Base-by-base conservation (phyloP, 1,140 invertebrate species). In the Trypoxylus dichotomus region DNA sequence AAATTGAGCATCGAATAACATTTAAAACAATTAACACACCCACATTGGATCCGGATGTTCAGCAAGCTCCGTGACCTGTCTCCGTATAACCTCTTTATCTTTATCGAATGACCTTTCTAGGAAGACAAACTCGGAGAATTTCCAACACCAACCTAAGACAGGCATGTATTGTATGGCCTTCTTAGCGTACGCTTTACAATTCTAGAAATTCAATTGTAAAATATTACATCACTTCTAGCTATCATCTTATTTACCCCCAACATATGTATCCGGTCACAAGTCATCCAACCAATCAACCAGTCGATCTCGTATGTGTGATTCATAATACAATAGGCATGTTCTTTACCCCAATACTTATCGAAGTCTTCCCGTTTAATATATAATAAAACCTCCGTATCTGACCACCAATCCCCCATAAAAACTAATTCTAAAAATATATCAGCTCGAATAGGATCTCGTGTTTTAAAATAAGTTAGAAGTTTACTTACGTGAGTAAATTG, bases 291-390 rank as follows among this genome's bases (percentile, higher is more conserved):
- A 82, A 95, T 91, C 0, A 98, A 86, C 96, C 97, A 99, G 86
- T 99, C 97, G 76, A 97, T 92, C 89, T 99, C 97, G 87, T 96
- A 98, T 74, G 91, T 92, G 85, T 99, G 97, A 87, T 99, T 98
- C 94, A 98, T 97, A 32, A 98, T 88, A 37, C 96, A 90, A 82
- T 96, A 91, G 15, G 92, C 93, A 88, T 98, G 96, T 84, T 98
- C 96, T 79, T 94, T 94, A 11, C 95, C 96, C 86, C 93, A 93
- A 86, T 91, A 92, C 85, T 94, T 92, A 3, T 93, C 88, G 84
- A 92, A 92, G 80, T 96, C 93, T 77, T 94, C 89, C 82, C 92
- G 92, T 82, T 97, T 92, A 81, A 92, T 90, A 83, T 96, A 96
- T 19, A 97, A 83, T 68, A 90, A 86, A 80, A 95, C 84, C 80